These are phyloP conservation scores for Microcebus tavaratra DNA, from an alignment of 2,113 vertebrate genomes.

Conservation along the genomic window DNA sequence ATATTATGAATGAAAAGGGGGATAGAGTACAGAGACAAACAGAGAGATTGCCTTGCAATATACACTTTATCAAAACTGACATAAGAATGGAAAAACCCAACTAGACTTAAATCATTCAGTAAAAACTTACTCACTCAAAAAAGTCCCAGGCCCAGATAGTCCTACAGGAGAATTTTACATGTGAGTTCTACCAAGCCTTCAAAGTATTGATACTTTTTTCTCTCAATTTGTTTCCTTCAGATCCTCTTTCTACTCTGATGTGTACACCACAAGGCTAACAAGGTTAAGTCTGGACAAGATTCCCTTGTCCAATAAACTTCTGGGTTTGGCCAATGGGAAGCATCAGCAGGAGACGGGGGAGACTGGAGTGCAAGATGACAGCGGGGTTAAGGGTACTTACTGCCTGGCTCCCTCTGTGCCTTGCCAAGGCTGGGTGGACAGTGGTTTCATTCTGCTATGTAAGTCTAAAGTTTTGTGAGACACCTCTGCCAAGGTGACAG, in stretches of 20 bases:
- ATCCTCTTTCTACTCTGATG: neutral
- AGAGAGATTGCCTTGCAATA: neutral
- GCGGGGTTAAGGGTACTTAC: neutral
- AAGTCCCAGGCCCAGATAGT: neutral
- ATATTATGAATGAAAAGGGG: neutral
- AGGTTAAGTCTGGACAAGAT: neutral
- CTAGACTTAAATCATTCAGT: neutral
- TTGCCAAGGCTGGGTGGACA: neutral
- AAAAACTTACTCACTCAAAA: neutral
- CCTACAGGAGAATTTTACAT: constrained; percentile 7
- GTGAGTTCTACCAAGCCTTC: neutral
- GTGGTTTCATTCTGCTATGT: neutral
- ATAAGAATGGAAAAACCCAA: neutral
- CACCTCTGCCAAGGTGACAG: neutral
- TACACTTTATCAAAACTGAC: neutral
- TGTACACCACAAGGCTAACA: neutral
- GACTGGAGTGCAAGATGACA: neutral
- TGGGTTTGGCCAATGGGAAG: neutral
- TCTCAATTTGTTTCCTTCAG: neutral
- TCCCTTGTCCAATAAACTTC: neutral
- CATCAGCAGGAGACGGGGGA: neutral
- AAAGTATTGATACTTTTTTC: neutral
- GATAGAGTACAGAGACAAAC: neutral
- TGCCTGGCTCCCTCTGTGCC: neutral
- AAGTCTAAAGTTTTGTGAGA: neutral